A percentile compares a stretch with the other conserved stretches of the same genome.
phyloP scores from a whole-genome alignment of 2,888 invertebrate species.

The Epirrhoe tristata region DNA sequence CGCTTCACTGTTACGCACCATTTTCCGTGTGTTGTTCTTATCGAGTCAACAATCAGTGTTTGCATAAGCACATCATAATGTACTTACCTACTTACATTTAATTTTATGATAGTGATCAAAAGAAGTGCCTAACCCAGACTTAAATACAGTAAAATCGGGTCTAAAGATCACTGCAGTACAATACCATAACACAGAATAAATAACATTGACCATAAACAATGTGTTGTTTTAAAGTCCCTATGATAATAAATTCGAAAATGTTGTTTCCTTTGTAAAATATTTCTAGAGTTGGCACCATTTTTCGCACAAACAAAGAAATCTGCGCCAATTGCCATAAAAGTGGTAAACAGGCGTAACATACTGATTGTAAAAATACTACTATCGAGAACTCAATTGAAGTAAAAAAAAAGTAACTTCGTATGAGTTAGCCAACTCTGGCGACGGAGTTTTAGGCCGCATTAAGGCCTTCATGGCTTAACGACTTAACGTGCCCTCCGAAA shows the following conservation, averaged over 20 bases:
- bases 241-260: neutral
- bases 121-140: no score
- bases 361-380: neutral
- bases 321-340: conserved; percentile 5
- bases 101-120: no score
- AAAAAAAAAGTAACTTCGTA: no score
- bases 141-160: no score
- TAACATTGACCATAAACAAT: no score
- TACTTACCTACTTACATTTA: no score
- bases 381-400: neutral
- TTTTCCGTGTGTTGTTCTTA: conserved; percentile 26
- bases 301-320: conserved; percentile 4
- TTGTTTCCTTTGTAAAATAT: neutral
- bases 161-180: no score
- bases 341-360: neutral
- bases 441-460: no score
- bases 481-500: no score
- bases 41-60: conserved; percentile 1
- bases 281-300: neutral
- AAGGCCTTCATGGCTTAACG: no score
- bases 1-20: conserved; percentile 12
- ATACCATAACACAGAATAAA: no score
- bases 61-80: neutral
- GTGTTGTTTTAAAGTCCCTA: neutral
- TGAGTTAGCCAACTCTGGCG: no score